Evolutionary conservation across 2,113 vertebrate species (phyloP).

Genomic region (Smithornis capensis): DNA sequence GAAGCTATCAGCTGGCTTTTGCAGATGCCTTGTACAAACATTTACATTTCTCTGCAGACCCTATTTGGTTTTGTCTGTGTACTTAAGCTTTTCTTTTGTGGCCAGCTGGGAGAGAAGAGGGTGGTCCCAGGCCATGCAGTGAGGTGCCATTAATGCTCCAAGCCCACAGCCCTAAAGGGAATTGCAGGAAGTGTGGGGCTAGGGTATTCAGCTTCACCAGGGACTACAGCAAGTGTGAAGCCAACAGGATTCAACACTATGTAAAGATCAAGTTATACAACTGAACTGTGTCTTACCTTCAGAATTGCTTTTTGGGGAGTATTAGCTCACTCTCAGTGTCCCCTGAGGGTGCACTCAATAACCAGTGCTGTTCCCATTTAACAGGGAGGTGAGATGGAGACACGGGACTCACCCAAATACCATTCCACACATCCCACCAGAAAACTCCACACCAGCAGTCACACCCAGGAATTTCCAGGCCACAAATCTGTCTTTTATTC

Average conservation of each 20-base stretch:
- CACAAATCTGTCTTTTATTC: background rate
- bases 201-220: background rate
- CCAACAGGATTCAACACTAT: background rate
- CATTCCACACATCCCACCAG: background rate
- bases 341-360: background rate
- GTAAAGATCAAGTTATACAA: background rate
- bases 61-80: background rate
- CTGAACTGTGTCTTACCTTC: background rate
- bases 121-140: background rate
- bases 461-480: background rate
- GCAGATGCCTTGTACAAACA: background rate
- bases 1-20: background rate
- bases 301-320: background rate
- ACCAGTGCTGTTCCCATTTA: background rate
- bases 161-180: background rate
- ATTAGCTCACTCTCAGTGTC: background rate
- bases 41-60: background rate
- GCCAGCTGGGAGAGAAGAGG: background rate
- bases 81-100: background rate
- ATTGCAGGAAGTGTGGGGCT: fast-evolving
- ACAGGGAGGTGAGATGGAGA: background rate
- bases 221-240: background rate
- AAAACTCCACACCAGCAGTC: background rate
- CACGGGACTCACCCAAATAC: background rate
- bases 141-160: background rate